These are phyloP conservation scores for Coluber constrictor DNA, from an alignment of 2,797 vertebrate species.

Conservation along the genomic window DNA sequence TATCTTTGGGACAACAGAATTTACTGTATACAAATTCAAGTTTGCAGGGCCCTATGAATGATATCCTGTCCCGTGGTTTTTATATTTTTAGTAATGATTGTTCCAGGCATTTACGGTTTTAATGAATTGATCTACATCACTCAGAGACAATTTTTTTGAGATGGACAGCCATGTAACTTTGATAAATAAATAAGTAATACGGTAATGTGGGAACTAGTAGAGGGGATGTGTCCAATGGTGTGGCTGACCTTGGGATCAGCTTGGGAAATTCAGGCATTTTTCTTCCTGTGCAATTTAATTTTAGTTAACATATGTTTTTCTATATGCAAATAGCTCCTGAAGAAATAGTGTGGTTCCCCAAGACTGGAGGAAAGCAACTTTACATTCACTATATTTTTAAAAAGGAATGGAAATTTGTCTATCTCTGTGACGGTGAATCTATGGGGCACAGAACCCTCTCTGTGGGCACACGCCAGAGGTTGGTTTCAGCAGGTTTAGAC, in stretches of 20 bases:
- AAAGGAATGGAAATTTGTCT: background rate
- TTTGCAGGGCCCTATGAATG: background rate
- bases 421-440: background rate
- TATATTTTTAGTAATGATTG: too few species aligned
- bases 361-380: background rate
- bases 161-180: too few species aligned
- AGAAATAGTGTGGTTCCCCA: background rate
- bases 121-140: too few species aligned
- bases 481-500: too few species aligned
- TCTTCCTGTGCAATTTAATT: background rate
- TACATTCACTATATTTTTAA: background rate
- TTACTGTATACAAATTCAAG: background rate
- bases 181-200: background rate
- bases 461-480: too few species aligned
- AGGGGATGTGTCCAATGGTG: background rate
- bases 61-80: background rate
- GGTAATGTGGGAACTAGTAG: background rate
- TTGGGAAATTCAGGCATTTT: background rate
- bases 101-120: too few species aligned
- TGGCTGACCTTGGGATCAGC: background rate
- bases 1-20: too few species aligned
- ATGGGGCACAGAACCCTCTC: too few species aligned
- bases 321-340: background rate
- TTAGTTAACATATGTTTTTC: background rate
- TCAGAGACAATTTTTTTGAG: too few species aligned